phyloP scores from a whole-genome alignment of 92 coral and sea anemone genomes.

The Zoanthus sociatus region DNA sequence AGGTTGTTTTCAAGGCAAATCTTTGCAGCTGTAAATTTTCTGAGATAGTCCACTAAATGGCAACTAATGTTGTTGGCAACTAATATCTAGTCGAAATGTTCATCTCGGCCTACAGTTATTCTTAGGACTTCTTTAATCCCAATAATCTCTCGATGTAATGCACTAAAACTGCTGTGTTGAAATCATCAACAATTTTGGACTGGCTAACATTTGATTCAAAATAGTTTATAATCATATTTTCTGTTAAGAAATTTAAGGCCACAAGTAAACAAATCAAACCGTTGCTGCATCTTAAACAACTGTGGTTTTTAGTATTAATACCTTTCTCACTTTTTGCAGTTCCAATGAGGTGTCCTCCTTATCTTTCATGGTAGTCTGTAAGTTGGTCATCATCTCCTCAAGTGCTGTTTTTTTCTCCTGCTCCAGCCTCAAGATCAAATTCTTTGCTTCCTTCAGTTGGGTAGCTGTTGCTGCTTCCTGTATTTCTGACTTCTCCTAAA shows the following conservation, averaged over 20 bases:
- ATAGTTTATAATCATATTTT: no score
- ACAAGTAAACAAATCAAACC: neutral
- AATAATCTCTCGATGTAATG: no score
- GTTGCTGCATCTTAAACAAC: neutral
- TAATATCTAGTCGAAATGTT: no score
- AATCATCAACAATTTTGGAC: no score
- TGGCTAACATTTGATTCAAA: no score
- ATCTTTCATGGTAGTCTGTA: constrained; percentile 86
- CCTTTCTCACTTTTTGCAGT: constrained; percentile 41
- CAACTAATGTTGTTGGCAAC: no score
- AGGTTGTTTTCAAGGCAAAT: no score
- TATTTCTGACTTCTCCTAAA: constrained; percentile 69
- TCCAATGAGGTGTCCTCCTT: constrained; percentile 81
- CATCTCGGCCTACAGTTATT: no score
- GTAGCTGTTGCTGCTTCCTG: constrained; percentile 67
- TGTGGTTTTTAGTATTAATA: neutral
- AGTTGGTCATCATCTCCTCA: constrained; percentile 97
- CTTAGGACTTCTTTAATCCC: no score
- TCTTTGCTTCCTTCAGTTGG: constrained; percentile 87
- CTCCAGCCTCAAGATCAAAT: constrained; percentile 80
- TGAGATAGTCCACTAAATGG: no score
- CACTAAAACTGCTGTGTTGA: no score
- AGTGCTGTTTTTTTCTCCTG: constrained; percentile 95
- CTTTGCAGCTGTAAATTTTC: no score
- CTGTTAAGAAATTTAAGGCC: neutral